Conservation (phyloP, 1,140 invertebrate species). For the Rhopalosiphum maidis region DNA sequence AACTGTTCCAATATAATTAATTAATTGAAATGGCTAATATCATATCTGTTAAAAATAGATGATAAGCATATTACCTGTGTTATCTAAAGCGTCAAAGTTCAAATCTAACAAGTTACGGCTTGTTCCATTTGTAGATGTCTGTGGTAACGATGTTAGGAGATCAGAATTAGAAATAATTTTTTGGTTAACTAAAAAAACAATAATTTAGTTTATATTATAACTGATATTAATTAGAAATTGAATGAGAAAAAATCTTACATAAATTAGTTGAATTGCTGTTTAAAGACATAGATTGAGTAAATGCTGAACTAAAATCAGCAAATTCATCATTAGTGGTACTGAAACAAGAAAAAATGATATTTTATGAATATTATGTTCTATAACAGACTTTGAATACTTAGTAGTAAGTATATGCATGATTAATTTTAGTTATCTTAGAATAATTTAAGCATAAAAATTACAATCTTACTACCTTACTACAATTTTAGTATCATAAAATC, state of each 20-base stretch:
- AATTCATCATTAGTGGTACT: conserved; percentile 76
- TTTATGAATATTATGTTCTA: not conserved
- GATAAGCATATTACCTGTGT: conserved; percentile 42
- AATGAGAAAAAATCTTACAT: conserved; percentile 31
- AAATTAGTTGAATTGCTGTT: conserved; percentile 27
- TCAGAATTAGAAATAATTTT: conserved; percentile 35
- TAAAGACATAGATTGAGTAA: conserved; percentile 61
- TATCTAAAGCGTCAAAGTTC: conserved; percentile 45
- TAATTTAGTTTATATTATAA: not conserved
- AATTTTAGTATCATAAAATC: too few species aligned
- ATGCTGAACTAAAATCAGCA: conserved; percentile 78
- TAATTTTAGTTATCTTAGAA: too few species aligned
- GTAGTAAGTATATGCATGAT: too few species aligned
- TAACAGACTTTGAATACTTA: too few species aligned
- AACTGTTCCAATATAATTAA: not conserved
- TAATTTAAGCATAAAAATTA: too few species aligned
- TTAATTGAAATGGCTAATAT: not conserved
- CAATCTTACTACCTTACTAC: too few species aligned
- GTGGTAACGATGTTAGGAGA: conserved; percentile 53
- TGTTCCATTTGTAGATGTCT: conserved; percentile 44
- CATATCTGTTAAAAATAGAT: not conserved
- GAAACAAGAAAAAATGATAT: conserved; percentile 75
- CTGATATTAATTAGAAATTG: not conserved
- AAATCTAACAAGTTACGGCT: conserved; percentile 48
- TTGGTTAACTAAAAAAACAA: conserved; percentile 48